Conservation (phyloP, 2,113 vertebrate species). For the Arothron firmamentum region DNA sequence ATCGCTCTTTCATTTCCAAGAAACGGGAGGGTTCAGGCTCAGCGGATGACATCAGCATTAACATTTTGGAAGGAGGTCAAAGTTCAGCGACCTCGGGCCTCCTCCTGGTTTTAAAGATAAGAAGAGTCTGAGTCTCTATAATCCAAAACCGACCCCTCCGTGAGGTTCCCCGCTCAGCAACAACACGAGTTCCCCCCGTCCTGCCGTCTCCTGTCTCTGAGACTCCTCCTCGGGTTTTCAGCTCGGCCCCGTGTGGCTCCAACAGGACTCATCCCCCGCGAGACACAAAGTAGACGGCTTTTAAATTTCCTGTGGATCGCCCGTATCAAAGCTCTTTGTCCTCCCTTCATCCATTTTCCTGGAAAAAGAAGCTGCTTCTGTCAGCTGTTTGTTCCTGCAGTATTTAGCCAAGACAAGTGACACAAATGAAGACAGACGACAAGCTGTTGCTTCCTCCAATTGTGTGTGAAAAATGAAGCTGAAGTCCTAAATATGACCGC, state of each 20-base stretch:
- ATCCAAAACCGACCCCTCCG: constrained; percentile 2
- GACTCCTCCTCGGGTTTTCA: no score
- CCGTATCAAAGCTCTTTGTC: constrained; percentile 21
- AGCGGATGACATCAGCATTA: constrained; percentile 23
- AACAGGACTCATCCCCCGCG: constrained; percentile 10
- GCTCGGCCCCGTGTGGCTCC: background rate
- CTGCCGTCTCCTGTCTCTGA: background rate
- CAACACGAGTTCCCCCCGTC: constrained; percentile 7
- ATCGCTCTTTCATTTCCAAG: constrained; percentile 3
- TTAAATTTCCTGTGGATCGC: constrained; percentile 5
- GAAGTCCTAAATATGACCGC: no score
- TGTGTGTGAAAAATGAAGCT: no score
- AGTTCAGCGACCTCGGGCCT: constrained; percentile 7
- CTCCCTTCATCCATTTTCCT: background rate
- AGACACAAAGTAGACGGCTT: background rate
- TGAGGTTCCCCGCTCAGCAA: constrained; percentile 12
- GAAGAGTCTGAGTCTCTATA: constrained; percentile 3
- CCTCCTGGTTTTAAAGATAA: constrained; percentile 25
- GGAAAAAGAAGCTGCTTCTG: no score
- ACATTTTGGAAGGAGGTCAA: constrained; percentile 20
- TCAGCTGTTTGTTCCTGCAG: no score
- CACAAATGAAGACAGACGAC: no score
- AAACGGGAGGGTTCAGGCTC: constrained; percentile 1
- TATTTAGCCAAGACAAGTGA: no score
- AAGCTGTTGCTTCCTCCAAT: no score